Percentiles rank a stretch among this genome's conserved stretches.
These are phyloP conservation scores for Amphipoea lucens DNA, from an alignment of 2,888 invertebrate genomes.

Conservation along the genomic window DNA sequence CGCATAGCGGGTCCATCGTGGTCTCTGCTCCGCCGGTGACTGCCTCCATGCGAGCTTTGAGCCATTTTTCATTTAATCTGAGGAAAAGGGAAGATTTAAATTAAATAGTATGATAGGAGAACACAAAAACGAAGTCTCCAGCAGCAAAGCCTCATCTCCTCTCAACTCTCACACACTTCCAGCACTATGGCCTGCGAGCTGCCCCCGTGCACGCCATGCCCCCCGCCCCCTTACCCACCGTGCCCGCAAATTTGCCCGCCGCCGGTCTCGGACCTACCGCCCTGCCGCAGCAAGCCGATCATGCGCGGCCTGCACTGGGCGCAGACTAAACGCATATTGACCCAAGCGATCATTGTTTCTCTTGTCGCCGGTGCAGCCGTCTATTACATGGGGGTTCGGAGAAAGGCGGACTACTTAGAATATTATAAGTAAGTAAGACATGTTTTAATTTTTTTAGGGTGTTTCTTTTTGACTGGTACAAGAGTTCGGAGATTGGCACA, in stretches of 20 bases:
- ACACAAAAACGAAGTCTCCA: neutral
- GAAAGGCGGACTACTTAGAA: conserved; percentile 91
- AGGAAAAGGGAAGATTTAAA: neutral
- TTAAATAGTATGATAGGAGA: neutral
- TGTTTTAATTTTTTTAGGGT: neutral
- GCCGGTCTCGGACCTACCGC: conserved; percentile 71
- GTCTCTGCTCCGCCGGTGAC: conserved; percentile 91
- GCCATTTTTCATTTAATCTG: conserved; percentile 81
- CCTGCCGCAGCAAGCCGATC: conserved; percentile 89
- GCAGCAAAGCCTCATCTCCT: neutral
- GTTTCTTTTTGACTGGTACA: neutral
- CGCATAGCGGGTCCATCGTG: conserved; percentile 91
- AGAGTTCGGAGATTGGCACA: neutral
- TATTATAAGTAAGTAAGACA: conserved; percentile 92
- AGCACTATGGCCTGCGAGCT: conserved; percentile 70
- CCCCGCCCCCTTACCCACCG: conserved; percentile 73
- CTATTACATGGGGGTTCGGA: conserved; percentile 86
- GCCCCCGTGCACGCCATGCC: conserved; percentile 78
- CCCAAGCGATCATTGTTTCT: conserved; percentile 83
- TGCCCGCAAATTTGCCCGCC: conserved; percentile 77
- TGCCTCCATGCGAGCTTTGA: conserved; percentile 93
- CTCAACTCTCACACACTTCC: conserved; percentile 12
- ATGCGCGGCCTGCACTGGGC: conserved; percentile 92
- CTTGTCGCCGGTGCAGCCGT: conserved; percentile 80
- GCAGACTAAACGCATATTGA: conserved; percentile 91